Evolutionary conservation across 2,888 invertebrate genomes (phyloP).

Genomic region (Tiliacea aurago): DNA sequence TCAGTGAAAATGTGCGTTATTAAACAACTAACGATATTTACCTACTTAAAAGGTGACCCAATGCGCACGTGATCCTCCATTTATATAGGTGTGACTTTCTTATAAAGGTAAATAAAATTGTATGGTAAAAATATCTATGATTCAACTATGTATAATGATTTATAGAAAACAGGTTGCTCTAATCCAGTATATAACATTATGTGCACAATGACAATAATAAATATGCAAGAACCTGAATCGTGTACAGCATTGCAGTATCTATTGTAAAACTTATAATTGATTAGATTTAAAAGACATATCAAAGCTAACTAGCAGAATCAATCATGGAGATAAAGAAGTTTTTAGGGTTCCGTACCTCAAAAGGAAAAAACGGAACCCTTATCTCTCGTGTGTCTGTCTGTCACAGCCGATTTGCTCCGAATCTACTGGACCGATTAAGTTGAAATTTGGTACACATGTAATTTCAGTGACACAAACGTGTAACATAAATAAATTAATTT

Average conservation of each 20-base stretch:
- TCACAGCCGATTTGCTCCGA: too few species aligned
- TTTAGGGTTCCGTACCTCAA: too few species aligned
- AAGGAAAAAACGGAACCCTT: too few species aligned
- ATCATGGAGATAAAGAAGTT: conserved; percentile 2
- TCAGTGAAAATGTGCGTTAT: too few species aligned
- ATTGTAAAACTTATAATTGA: conserved; percentile 23
- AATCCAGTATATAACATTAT: conserved; percentile 15
- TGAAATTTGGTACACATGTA: too few species aligned
- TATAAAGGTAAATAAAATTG: neutral
- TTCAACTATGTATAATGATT: conserved; percentile 13
- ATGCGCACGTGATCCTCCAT: neutral
- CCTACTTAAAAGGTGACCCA: neutral
- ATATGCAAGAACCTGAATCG: conserved; percentile 14
- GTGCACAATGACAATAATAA: conserved; percentile 21
- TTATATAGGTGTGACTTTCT: neutral
- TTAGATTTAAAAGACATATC: conserved; percentile 11
- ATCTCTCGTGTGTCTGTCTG: too few species aligned
- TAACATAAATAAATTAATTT: too few species aligned
- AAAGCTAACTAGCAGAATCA: conserved; percentile 4
- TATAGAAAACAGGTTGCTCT: conserved; percentile 13
- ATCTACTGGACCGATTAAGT: too few species aligned
- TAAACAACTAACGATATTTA: too few species aligned
- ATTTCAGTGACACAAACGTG: too few species aligned
- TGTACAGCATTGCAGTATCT: conserved; percentile 4
- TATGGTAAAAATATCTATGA: neutral